phyloP scores from a whole-genome alignment of 2,113 vertebrate genomes.

The Trogon melanurus region DNA sequence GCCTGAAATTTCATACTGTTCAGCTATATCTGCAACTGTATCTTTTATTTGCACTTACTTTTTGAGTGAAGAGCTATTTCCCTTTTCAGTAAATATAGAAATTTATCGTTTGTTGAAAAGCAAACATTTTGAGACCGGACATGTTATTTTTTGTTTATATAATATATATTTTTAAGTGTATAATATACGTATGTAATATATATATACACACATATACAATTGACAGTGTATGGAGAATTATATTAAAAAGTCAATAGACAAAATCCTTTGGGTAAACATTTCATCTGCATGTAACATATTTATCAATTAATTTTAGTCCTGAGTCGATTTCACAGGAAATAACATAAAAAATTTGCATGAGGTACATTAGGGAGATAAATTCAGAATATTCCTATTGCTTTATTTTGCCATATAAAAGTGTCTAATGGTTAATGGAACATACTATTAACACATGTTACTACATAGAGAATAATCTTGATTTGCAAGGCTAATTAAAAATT shows the following conservation, averaged over 20 bases:
- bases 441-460: not conserved
- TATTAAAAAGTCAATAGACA: not conserved
- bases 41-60: not conserved
- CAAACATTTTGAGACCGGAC: not conserved
- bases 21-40: not conserved
- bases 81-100: not conserved
- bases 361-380: not conserved
- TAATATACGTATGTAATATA: not conserved
- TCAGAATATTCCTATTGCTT: not conserved
- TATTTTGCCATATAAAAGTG: not conserved
- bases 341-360: not conserved
- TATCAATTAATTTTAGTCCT: not conserved
- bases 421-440: not conserved
- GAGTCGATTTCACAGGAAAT: not conserved
- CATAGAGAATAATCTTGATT: slow-evolving; percentile 26
- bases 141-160: not conserved
- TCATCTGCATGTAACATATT: fast-evolving
- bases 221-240: not conserved
- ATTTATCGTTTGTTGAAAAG: not conserved
- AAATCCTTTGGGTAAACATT: not conserved
- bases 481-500: slow-evolving; percentile 59
- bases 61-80: not conserved
- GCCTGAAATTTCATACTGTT: not conserved
- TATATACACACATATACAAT: fast-evolving
- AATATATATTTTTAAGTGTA: not conserved